Evolutionary conservation across 2,113 vertebrate genomes (phyloP).

Genomic region (Hippopotamus amphibius): DNA sequence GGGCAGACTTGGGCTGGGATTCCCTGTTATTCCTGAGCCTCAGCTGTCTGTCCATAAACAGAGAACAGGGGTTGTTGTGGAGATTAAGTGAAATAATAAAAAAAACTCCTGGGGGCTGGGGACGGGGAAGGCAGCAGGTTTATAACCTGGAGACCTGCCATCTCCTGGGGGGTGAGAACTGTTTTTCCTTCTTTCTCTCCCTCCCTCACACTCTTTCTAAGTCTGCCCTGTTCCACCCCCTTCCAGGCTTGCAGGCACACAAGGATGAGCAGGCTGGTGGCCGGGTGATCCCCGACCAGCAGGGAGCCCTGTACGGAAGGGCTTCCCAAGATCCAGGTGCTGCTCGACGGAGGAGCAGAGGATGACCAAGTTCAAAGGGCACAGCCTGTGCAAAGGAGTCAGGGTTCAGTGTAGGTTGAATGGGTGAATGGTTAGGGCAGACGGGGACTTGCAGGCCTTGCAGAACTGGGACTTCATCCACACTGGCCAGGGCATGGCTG

Average conservation of each 20-base stretch:
- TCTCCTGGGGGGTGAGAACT: neutral
- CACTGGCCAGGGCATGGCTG: neutral
- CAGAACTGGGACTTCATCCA: neutral
- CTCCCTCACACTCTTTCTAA: conserved; percentile 25
- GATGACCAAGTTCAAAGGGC: neutral
- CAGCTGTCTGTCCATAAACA: neutral
- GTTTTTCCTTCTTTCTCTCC: conserved; percentile 4
- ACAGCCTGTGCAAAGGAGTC: neutral
- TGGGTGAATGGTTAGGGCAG: neutral
- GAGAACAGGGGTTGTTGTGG: neutral
- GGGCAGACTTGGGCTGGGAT: neutral
- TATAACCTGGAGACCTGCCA: too few relatives aligned
- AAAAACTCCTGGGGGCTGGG: neutral
- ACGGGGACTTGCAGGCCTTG: accelerated
- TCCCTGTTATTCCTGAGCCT: neutral
- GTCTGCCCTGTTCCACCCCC: neutral
- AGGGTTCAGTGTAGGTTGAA: neutral
- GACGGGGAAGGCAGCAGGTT: neutral
- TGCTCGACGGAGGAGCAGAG: conserved; percentile 58
- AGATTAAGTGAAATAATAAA: neutral
- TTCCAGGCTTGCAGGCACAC: neutral
- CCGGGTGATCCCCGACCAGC: accelerated
- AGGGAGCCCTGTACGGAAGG: neutral
- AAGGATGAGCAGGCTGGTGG: neutral
- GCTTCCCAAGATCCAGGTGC: neutral